Evolutionary conservation across 2,888 invertebrate genomes (phyloP).

Genomic region (Euplexia lucipara): DNA sequence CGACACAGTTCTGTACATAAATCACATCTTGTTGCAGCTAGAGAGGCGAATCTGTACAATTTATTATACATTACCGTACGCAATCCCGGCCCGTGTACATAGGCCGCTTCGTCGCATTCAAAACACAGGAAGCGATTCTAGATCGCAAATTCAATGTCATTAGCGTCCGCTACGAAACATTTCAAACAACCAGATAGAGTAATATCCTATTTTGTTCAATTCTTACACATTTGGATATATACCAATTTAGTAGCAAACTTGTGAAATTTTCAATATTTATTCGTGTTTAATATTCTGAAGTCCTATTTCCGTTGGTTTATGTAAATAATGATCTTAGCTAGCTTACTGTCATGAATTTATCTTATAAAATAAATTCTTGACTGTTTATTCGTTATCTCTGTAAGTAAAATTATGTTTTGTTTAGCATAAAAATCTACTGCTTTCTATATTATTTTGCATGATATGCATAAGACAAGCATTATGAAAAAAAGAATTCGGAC

Average conservation of each 20-base stretch:
- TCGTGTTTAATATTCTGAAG: constrained; percentile 40
- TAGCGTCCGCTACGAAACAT: constrained; percentile 56
- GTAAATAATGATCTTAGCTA: constrained; percentile 43
- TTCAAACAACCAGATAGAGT: constrained; percentile 34
- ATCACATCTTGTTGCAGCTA: constrained; percentile 82
- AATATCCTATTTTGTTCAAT: constrained; percentile 43
- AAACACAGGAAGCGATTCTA: constrained; percentile 80
- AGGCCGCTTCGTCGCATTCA: constrained; percentile 64
- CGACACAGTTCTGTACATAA: constrained; percentile 85
- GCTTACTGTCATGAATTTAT: constrained; percentile 36
- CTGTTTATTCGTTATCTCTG: constrained; percentile 26
- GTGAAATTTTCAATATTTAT: constrained; percentile 45
- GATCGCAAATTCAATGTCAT: constrained; percentile 74
- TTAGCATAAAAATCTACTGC: constrained; percentile 17
- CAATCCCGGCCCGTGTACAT: constrained; percentile 46
- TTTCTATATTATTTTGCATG: constrained; percentile 28
- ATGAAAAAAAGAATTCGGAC: no score
- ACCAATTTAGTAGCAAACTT: constrained; percentile 13
- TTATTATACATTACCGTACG: constrained; percentile 75
- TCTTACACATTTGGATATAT: constrained; percentile 13
- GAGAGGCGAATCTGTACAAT: constrained; percentile 82
- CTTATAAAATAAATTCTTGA: constrained; percentile 30
- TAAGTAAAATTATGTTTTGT: constrained; percentile 20
- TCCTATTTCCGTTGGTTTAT: constrained; percentile 34
- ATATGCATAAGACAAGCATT: no score